Conservation (phyloP, 2,113 vertebrate species). For the Turdus rufiventris region DNA sequence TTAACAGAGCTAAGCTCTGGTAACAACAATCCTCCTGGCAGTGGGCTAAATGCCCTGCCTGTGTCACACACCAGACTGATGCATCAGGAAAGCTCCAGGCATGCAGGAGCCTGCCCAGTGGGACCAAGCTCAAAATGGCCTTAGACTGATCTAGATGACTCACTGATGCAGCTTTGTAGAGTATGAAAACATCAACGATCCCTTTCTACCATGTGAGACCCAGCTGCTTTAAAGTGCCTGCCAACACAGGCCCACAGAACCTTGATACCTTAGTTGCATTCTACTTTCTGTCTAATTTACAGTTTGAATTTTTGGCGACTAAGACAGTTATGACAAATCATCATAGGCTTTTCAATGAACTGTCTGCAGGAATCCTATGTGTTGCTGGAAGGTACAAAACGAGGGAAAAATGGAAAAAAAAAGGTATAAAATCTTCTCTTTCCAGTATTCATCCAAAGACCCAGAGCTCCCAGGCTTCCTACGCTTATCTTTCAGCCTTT, state of each 20-base stretch:
- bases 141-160: background rate
- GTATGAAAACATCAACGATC: background rate
- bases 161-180: background rate
- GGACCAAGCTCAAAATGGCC: background rate
- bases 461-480: background rate
- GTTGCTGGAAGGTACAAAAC: background rate
- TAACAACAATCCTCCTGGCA: background rate
- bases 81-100: background rate
- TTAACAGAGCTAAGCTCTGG: background rate
- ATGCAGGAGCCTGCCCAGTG: fast-evolving
- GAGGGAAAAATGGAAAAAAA: background rate
- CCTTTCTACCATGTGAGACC: background rate
- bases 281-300: background rate
- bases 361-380: background rate
- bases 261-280: background rate
- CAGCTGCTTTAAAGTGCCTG: background rate
- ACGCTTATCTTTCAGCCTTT: fast-evolving
- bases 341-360: background rate
- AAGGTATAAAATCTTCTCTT: background rate
- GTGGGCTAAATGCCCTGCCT: background rate
- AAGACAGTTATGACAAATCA: background rate
- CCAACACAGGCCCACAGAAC: background rate
- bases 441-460: background rate
- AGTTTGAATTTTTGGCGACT: background rate
- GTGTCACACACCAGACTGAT: background rate